These are phyloP conservation scores for Sigmodon hispidus DNA, from an alignment of 2,113 vertebrate species.

Conservation along the genomic window DNA sequence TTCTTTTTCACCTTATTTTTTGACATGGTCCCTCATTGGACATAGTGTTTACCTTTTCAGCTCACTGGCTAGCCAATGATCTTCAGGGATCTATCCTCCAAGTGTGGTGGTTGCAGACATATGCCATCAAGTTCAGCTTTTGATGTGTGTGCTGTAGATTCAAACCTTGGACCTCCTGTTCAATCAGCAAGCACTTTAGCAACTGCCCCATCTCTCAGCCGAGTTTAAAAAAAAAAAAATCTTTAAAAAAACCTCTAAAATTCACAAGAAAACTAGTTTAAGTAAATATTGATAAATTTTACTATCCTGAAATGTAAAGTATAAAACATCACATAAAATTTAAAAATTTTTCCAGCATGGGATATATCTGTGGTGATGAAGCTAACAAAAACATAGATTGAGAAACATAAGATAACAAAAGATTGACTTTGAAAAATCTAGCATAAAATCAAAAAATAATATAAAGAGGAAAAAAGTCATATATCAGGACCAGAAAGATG, in stretches of 20 bases:
- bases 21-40: background rate
- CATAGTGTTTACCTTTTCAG: background rate
- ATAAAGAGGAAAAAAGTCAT: background rate
- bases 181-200: too few species aligned
- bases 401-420: background rate
- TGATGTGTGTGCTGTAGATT: background rate
- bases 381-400: conserved; percentile 32
- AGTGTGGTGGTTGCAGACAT: background rate
- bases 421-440: background rate
- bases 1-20: background rate
- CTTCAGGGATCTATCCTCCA: background rate
- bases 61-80: background rate
- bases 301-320: conserved; percentile 11
- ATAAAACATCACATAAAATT: conserved; percentile 32
- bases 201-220: background rate
- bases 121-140: background rate
- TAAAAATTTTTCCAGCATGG: background rate
- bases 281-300: conserved; percentile 18
- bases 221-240: background rate
- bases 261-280: background rate
- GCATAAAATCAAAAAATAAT: conserved; percentile 22
- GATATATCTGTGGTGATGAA: conserved; percentile 7
- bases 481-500: background rate
- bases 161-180: background rate
- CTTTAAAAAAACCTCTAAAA: background rate